Conservation (phyloP, 1,140 invertebrate species). For the Trachymyrmex cornetzi region DNA sequence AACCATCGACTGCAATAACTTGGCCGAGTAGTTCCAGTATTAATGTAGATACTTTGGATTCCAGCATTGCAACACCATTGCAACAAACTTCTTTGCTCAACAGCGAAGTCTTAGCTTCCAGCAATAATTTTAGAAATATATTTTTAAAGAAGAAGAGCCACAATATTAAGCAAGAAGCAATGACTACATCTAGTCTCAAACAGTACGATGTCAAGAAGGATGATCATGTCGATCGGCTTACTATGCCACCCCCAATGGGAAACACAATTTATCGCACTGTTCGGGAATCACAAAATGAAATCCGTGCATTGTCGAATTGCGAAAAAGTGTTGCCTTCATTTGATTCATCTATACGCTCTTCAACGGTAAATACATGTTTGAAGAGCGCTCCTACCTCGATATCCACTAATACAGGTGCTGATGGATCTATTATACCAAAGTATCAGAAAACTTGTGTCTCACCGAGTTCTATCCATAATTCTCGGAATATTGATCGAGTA, state of each 20-base stretch:
- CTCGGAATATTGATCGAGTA: constrained; percentile 33
- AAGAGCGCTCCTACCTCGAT: background rate
- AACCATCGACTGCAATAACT: background rate
- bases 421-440: background rate
- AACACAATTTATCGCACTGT: background rate
- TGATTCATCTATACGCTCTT: background rate
- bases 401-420: background rate
- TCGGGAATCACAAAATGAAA: background rate
- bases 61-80: constrained; percentile 11
- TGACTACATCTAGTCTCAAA: constrained; percentile 77
- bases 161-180: background rate
- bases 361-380: background rate
- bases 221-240: constrained; percentile 35
- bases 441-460: background rate
- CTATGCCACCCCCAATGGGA: constrained; percentile 77
- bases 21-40: constrained; percentile 76
- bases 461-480: background rate
- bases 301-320: background rate
- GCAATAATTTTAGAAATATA: constrained; percentile 74
- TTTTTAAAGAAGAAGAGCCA: constrained; percentile 14
- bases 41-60: constrained; percentile 66
- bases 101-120: constrained; percentile 78
- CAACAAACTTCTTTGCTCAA: constrained; percentile 53
- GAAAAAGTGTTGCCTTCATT: background rate
- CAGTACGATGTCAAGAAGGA: constrained; percentile 22